These are phyloP conservation scores for Pogonophryne albipinna DNA, from an alignment of 2,797 vertebrate genomes.

Conservation along the genomic window DNA sequence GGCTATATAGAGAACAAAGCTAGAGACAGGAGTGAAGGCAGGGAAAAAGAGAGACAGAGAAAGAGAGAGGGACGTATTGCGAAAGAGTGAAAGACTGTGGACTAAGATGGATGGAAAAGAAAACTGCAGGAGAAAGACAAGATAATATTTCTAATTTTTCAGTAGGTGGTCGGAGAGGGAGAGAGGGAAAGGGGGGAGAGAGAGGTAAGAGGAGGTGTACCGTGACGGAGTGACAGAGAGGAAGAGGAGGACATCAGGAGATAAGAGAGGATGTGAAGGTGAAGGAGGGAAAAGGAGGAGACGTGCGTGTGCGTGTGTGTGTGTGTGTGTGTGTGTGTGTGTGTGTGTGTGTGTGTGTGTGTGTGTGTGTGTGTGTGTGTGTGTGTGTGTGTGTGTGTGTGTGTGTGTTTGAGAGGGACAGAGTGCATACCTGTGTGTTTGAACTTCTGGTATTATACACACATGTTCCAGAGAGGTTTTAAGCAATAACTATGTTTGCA, in stretches of 20 bases:
- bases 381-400: constrained; percentile 2
- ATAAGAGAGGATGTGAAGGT: constrained; percentile 54
- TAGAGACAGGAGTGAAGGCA: constrained; percentile 26
- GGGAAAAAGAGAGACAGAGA: constrained; percentile 24
- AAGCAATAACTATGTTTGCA: constrained; percentile 10
- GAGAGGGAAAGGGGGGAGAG: too few relatives aligned
- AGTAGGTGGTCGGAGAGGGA: constrained; percentile 49
- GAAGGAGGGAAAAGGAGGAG: constrained; percentile 43
- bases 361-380: constrained; percentile 7
- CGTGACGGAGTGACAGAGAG: constrained; percentile 59
- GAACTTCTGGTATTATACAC: constrained; percentile 1
- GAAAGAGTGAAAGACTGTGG: constrained; percentile 26
- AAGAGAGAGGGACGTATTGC: not conserved
- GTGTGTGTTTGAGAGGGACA: constrained; percentile 2
- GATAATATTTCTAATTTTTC: constrained; percentile 74
- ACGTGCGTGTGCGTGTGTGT: constrained; percentile 24
- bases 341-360: constrained; percentile 1
- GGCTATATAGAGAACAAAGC: constrained; percentile 44
- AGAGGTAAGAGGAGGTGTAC: constrained; percentile 12
- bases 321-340: constrained; percentile 26
- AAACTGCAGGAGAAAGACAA: constrained; percentile 64
- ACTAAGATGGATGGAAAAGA: constrained; percentile 69
- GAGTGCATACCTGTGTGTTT: not conserved
- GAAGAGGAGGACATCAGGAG: constrained; percentile 61
- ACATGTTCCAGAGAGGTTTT: constrained; percentile 6